Base-by-base conservation (phyloP, 2,797 vertebrate genomes). In the Ctenopoma kingsleyae region DNA sequence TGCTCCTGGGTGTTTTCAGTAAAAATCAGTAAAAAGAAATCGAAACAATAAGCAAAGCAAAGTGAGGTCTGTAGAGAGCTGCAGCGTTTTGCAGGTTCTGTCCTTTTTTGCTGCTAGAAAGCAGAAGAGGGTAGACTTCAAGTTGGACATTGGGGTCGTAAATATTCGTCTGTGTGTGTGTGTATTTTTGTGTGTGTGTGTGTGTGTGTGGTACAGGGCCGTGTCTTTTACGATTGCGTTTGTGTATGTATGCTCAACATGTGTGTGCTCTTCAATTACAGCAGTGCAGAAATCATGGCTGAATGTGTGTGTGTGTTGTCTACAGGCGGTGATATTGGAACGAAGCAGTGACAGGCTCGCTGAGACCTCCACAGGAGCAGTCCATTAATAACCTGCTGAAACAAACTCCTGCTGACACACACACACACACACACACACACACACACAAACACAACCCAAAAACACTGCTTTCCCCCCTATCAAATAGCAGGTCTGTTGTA, bases 301-400 rank as follows among this genome's bases (percentile, higher is more conserved):
- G 27, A 30, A 7, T 30, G 27, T 30, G 27, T 30, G 27, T 58
- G 49, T 43, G 54, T n/a, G 47, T 35, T 57, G 61, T 30, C 58
- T 62, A 68, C 64, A 69, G 66, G 70, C 4, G 43, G 51, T 17
- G 32, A 30, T 71, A 71, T 54, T 49, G 22, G 47, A 46, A 32
- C 53, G 22, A 76, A 74, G 69, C 35, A 38, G 47, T 35, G 67
- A 69, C 73, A 79, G 43, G 43, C 46, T 67, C 60, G 63, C 22
- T 0, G 49, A 41, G 65, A 64, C 43, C 49, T 77, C 63, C 17
- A 62, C 59, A 76, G 46, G 55, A 63, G 51, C 3, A 7, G 62
- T 41, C 55, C 61, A 83, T 78, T 76, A 82, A 82, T 64, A 72
- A 78, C 67, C 64, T 55, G 38, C 69, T 71, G 77, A 57, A 27